These are phyloP conservation scores for Cuniculus paca DNA, from an alignment of 2,797 vertebrate species.

Conservation along the genomic window DNA sequence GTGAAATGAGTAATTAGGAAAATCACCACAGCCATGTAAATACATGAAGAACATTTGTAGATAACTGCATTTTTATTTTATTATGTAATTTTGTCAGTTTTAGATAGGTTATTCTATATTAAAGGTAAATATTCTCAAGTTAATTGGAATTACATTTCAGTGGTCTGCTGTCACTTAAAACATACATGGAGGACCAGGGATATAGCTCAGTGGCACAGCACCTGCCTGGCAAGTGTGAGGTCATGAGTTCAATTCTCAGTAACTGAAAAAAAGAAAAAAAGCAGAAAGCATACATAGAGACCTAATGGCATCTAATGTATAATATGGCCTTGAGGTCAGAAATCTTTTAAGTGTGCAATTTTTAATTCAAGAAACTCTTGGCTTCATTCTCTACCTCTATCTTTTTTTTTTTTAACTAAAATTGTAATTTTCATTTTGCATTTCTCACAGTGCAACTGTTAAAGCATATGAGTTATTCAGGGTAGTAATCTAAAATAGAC, in stretches of 20 bases:
- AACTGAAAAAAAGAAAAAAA: no score
- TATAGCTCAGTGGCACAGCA: no score
- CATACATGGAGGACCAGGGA: slow-evolving; percentile 43
- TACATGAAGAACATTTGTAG: slow-evolving; percentile 59
- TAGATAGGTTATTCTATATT: slow-evolving; percentile 77
- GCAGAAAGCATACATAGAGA: slow-evolving; percentile 42
- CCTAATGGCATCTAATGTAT: slow-evolving; percentile 75
- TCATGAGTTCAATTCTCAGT: no score
- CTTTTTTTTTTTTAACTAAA: slow-evolving; percentile 64
- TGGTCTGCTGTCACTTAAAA: slow-evolving; percentile 82
- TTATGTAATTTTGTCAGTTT: slow-evolving; percentile 76
- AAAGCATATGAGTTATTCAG: slow-evolving; percentile 57
- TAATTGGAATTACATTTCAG: slow-evolving; percentile 75
- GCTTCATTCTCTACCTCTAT: slow-evolving; percentile 69
- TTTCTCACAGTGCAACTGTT: slow-evolving; percentile 47
- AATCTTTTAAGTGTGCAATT: slow-evolving; percentile 74
- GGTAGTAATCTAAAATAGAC: slow-evolving; percentile 76
- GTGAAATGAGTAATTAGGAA: slow-evolving; percentile 83
- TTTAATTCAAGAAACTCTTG: slow-evolving; percentile 75
- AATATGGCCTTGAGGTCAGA: slow-evolving; percentile 82
- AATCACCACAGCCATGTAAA: slow-evolving; percentile 81
- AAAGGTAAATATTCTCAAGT: slow-evolving; percentile 66
- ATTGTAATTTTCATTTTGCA: slow-evolving; percentile 69
- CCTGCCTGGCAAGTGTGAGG: no score
- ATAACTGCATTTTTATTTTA: slow-evolving; percentile 82